A percentile compares a stretch with the other conserved stretches of the same genome.
phyloP scores from a whole-genome alignment of 2,797 vertebrate genomes.

The Sebastiscus tertius region DNA sequence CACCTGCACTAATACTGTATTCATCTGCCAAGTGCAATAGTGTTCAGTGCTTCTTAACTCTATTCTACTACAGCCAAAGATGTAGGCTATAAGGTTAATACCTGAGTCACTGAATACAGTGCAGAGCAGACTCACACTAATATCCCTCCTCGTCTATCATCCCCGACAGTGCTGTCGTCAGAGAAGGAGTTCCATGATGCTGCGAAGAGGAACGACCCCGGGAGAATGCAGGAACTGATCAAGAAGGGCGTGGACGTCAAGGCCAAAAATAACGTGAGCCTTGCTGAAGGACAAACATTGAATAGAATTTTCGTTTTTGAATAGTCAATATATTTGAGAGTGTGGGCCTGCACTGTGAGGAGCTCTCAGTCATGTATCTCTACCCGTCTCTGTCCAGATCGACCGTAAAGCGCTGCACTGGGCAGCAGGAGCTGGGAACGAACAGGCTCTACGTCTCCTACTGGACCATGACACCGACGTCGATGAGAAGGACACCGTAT shows the following conservation, averaged over 20 bases:
- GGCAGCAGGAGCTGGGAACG: conserved; percentile 88
- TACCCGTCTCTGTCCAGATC: conserved; percentile 69
- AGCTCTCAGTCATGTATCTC: not conserved
- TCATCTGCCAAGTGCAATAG: not conserved
- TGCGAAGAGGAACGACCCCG: conserved; percentile 81
- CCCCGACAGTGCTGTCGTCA: conserved; percentile 84
- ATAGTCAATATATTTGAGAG: too few relatives aligned
- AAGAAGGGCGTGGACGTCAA: conserved; percentile 85
- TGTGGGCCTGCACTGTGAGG: not conserved
- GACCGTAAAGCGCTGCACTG: conserved; percentile 91
- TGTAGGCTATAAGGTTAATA: not conserved
- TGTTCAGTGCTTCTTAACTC: not conserved
- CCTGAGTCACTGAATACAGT: not conserved
- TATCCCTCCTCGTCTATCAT: not conserved
- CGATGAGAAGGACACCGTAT: conserved; percentile 87
- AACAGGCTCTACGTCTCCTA: conserved; percentile 87
- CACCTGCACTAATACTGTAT: not conserved
- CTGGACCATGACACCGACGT: conserved; percentile 83
- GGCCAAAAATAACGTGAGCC: conserved; percentile 87
- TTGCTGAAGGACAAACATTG: not conserved
- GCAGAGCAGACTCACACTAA: not conserved
- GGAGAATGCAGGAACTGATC: conserved; percentile 86
- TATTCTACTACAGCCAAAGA: not conserved
- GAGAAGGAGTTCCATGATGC: conserved; percentile 91
- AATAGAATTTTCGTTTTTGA: rapidly evolving